Base-by-base conservation (phyloP, 92 coral and sea anemone species). In the Palythoa caribaeorum region DNA sequence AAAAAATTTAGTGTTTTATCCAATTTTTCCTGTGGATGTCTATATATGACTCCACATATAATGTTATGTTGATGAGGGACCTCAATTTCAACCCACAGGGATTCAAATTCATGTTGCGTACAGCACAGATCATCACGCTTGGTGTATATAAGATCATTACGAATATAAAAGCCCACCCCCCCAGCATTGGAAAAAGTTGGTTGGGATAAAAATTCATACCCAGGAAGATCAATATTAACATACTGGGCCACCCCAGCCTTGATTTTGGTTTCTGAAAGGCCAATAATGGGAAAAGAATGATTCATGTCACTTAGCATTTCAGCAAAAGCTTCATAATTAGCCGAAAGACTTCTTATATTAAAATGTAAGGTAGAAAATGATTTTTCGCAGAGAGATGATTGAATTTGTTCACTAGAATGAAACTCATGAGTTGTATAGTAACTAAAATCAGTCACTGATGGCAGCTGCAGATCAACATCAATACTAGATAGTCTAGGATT, bases 71-170 rank as follows among this genome's bases (percentile, higher is more conserved):
- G 57, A 14, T 77, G 71, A 16, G 73, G 76, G 38, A 51, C 73
- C 77, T 84, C 78, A 76, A 89, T 9, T 73, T 89, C 90, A 79
- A 90, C 83, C 93, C 90, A 90, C n/a, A 90, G 84, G 54, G 78
- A 73, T 73, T 90, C 84, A 89, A 50, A 89, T 59, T 83, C 83
- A 71, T 78, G 71, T 74, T 79, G 69, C 36, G 85, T 53, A 54
- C 47, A 51, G 47, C 87, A 87, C 38, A 87, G 68, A 52, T 87
- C 90, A 87, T 59, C 63, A 71, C 90, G 71, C 73, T 15, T 79
- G 51, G 84, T 44, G 54, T 70, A 90, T 66, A 36, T 50, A 14
- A 87, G 69, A 72, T 81, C 75, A 81, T 90, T 73, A 62, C 54
- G 50, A 47, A 75, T 72, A 89, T 39, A 84, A 39, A 85, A 84